These are phyloP conservation scores for Phalera bucephala DNA, from an alignment of 2,888 invertebrate genomes.

Conservation along the genomic window DNA sequence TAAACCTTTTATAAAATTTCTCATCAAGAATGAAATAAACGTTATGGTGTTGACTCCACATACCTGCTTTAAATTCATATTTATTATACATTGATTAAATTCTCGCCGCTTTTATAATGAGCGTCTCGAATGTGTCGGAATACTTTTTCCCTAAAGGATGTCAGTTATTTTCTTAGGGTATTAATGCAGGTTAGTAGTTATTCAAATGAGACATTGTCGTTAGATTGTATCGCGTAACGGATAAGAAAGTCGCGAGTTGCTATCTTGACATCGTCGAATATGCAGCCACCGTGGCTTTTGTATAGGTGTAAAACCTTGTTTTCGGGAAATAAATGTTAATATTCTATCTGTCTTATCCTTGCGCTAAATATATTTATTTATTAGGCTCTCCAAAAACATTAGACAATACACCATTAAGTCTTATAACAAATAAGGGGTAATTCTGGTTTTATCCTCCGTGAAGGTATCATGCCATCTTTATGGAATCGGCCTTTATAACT, in stretches of 20 bases:
- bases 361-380: no score
- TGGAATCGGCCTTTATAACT: no score
- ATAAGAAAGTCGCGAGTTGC: constrained; percentile 66
- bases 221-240: constrained; percentile 70
- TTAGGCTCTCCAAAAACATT: no score
- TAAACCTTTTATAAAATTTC: constrained; percentile 36
- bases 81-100: constrained; percentile 35
- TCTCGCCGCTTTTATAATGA: constrained; percentile 33
- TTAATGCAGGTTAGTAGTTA: constrained; percentile 61
- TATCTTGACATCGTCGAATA: constrained; percentile 62
- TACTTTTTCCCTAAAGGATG: constrained; percentile 49
- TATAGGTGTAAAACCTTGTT: no score
- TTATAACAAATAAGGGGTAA: no score
- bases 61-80: constrained; percentile 34
- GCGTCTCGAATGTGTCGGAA: constrained; percentile 25
- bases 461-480: no score
- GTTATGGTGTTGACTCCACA: constrained; percentile 20
- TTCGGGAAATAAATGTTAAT: no score
- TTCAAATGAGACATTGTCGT: constrained; percentile 70
- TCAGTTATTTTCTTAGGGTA: constrained; percentile 50
- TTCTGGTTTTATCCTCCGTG: no score
- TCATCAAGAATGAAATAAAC: constrained; percentile 34
- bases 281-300: constrained; percentile 39
- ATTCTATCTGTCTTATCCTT: no score
- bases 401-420: no score